Conservation (phyloP, 2,888 invertebrate genomes). For the Polylopha cassiicola region DNA sequence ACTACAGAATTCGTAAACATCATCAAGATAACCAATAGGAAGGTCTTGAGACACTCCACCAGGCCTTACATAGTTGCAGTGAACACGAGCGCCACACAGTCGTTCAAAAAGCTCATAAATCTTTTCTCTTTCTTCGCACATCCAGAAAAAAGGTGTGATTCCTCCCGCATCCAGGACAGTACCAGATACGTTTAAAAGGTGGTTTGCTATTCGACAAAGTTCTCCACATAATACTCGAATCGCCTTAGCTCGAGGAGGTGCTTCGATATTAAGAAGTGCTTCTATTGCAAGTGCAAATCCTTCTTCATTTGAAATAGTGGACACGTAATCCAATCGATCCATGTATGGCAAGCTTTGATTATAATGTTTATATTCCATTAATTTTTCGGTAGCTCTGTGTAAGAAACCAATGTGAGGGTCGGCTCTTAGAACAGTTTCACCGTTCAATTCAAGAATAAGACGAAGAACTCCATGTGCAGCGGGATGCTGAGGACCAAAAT, state of each 20-base stretch:
- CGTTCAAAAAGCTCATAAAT: conserved; percentile 90
- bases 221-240: conserved; percentile 87
- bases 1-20: conserved; percentile 82
- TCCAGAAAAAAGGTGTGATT: conserved; percentile 93
- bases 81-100: conserved; percentile 89
- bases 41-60: conserved; percentile 84
- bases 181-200: conserved; percentile 84
- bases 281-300: conserved; percentile 88
- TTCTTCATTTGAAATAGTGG: conserved; percentile 89
- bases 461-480: conserved; percentile 94
- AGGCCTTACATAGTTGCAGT: conserved; percentile 87
- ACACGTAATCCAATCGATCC: conserved; percentile 92
- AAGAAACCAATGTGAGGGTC: conserved; percentile 92
- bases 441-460: conserved; percentile 87
- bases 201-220: conserved; percentile 87
- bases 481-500: conserved; percentile 94
- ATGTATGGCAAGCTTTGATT: conserved; percentile 90
- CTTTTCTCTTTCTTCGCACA: conserved; percentile 93
- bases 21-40: conserved; percentile 83
- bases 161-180: conserved; percentile 90
- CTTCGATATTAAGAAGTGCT: conserved; percentile 86
- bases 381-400: conserved; percentile 92
- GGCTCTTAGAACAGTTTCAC: conserved; percentile 86
- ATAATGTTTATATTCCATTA: conserved; percentile 93
- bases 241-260: conserved; percentile 86